Base-by-base conservation (phyloP, 2,888 invertebrate species). In the Micoletzkya japonica region DNA sequence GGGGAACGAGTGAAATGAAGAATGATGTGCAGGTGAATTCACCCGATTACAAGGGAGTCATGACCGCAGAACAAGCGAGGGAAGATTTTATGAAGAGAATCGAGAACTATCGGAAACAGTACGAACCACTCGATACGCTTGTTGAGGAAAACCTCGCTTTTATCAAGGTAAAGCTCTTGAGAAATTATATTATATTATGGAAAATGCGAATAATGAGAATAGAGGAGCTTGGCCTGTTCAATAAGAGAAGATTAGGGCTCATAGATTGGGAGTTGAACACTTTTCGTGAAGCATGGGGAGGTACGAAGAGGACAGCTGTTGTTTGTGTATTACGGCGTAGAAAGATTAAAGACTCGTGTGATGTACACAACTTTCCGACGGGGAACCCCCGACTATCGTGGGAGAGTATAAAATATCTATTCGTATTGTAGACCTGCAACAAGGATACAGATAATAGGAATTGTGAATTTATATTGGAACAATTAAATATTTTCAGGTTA, bases 51-150 rank as follows among this genome's bases (percentile, higher is more conserved):
- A 90, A 91, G 24, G 80, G 78, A 1, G 49, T 78, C 61, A 93
- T 95, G 90, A 92, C 95, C 87, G 78, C 77, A 10, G 96, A 96
- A 76, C 90, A 91, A 75, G 96, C 95, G 0, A 89, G 97, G 28
- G 90, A 91, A 72, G 93, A 94, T 85, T 98, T 98, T 86, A 89
- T 93, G 76, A 90, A 92, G 73, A 89, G 97, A 73, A 97, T 98
- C 86, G 91, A 94, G 79, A 91, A 91, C 76, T 98, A 98, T 86
- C 91, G 95, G 82, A 91, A 93, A 0, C 87, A 98, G 59, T 93
- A 96, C 83, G 95, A 96, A 85, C 89, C 89, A 10, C 86, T 89
- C 39, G 76, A 76, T 20, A 70, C 58, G 30, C 73, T 74, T 24
- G 39, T 70, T 34, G 57, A 63, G 24, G 72, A 72, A 20, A 39